Evolutionary conservation across 2,888 invertebrate species (phyloP), one percentile per base, ranked within the genome.

Genomic region (Blomia tropicalis): DNA sequence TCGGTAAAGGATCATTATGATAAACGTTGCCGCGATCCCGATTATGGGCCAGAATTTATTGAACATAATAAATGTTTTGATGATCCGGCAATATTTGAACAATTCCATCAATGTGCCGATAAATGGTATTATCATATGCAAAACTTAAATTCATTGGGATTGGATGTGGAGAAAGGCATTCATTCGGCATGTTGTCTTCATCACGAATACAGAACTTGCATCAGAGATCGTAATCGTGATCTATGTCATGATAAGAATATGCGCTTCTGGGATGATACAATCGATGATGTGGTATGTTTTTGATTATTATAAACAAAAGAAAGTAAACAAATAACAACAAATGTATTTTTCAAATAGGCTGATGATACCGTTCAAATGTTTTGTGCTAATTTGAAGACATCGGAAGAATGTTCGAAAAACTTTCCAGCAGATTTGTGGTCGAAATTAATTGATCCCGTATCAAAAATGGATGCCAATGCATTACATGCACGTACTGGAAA

Each of bases 91-190:
- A 56, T 19, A 19, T 27, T 56, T 23, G 56, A 56, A 25, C 25
- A 56, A 36, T 56, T 56, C 29, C 56, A 56, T 25, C 56, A 56
- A 25, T 56, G 56, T 56, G 56, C 14, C 11, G 56, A 56, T 25
- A 14, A 31, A n/a, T 56, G n/a, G 14, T 56, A 27, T 22, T 22
- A 56, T 2, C 4, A 30, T 29, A 56, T 56, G 29, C 56, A 32
- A 27, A 17, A 31, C 17, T 14, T 56, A 19, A 14, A 31, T 19
- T 1, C 17, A 2, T 29, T 56, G 2, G 11, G n/a, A 2, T 7
- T 22, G 23, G 51, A 47, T 47, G 23, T 47, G 51, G 51, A 19
- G 22, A 22, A 47, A 19, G 27, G 27, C 7, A 47, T 47, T 47
- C 51, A 27, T 11, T 47, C 51, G 11, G 31, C 29, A 19, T 56